Percentiles rank a stretch among this genome's conserved stretches.
These are phyloP conservation scores for Mohoua ochrocephala DNA, from an alignment of 2,113 vertebrate genomes.

Conservation along the genomic window DNA sequence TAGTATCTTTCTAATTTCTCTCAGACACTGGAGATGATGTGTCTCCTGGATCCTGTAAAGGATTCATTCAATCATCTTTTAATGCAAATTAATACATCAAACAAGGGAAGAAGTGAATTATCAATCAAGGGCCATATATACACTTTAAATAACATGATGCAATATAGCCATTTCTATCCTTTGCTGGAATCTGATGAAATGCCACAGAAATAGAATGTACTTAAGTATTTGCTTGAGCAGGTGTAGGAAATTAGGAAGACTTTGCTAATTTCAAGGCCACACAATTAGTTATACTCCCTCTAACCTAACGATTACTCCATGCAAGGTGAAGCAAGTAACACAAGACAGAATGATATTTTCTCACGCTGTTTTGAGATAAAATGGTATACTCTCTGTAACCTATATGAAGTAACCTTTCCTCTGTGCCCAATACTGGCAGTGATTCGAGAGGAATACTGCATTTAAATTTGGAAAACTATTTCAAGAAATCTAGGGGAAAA, in stretches of 20 bases:
- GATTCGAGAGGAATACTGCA: background rate
- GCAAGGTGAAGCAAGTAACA: background rate
- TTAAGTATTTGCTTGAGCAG: background rate
- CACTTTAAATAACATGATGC: background rate
- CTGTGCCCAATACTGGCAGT: background rate
- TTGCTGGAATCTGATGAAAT: background rate
- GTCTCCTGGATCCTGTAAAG: background rate
- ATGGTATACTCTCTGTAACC: background rate
- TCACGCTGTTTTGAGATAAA: background rate
- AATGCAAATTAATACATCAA: background rate
- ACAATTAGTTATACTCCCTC: background rate
- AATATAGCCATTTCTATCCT: background rate
- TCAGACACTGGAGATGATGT: background rate
- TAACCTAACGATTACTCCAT: background rate
- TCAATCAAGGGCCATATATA: background rate
- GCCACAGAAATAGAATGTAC: background rate
- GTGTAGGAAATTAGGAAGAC: background rate
- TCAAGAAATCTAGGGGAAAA: background rate
- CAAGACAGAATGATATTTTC: background rate
- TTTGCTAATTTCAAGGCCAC: background rate
- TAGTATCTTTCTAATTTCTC: constrained; percentile 33
- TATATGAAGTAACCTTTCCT: background rate
- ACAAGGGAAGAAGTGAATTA: background rate
- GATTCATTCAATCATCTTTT: constrained; percentile 19
- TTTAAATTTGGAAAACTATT: background rate